Evolutionary conservation across 2,797 vertebrate species (phyloP), one percentile per base, ranked within the genome.

Genomic region (Galagoides demidoff): DNA sequence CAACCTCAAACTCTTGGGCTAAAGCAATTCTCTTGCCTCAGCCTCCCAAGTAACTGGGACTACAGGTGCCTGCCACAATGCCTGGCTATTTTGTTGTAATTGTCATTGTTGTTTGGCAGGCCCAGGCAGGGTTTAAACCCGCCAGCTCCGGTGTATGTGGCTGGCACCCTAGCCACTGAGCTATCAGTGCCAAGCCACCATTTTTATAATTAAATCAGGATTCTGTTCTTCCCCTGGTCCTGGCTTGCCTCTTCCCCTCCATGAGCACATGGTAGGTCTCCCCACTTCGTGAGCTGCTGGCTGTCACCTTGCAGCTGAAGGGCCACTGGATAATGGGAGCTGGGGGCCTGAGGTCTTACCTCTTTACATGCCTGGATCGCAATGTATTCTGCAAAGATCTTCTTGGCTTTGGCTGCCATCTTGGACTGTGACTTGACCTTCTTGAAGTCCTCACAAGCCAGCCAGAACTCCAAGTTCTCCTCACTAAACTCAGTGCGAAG

Each of bases 391-490:
- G 99, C 98, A 0, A 99, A 99, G 97, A 99, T 99, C 97, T 99
- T 99, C 98, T 99, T 99, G 97, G 99, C 99, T 98, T 99, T 99
- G 85, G 99, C 99, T 2, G 99, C 98, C 99, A 99, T 99, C 99
- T 99, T 99, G 96, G 99, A 99, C 98, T 99, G 99, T 0, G 99
- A 99, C 97, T 99, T 99, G 98, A 99, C 98, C 98, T 99, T 99
- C 98, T 99, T 99, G 99, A 99, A 99, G 96, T 99, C 99, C 98
- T 99, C 99, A 1, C 99, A 99, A 0, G 99, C 99, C 97, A 99
- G 98, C 99, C 99, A 99, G 98, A 99, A 99, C 98, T 99, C 99
- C 98, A 99, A 98, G 98, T 99, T 99, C 98, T 99, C 99, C 97
- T 99, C 99, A 1, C 99, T 99, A 98, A 99, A 99, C 98, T 99